Conservation (phyloP, 2,888 invertebrate species). For the Drosophila ochracea region DNA sequence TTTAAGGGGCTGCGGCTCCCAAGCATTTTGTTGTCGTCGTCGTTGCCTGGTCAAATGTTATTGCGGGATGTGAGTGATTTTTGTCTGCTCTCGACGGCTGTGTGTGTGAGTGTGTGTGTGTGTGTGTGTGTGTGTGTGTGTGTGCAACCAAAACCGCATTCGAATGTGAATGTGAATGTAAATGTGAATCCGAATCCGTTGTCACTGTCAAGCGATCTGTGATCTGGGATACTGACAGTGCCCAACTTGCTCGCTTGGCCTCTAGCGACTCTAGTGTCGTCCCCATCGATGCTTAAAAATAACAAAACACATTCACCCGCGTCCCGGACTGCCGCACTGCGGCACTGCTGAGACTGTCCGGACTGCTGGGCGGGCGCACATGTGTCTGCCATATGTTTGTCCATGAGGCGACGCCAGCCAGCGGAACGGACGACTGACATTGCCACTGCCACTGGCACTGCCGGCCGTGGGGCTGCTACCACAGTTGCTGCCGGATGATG, state of each 20-base stretch:
- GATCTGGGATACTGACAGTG: constrained; percentile 62
- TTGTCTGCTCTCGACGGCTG: background rate
- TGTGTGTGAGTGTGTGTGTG: background rate
- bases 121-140: background rate
- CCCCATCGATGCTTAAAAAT: constrained; percentile 71
- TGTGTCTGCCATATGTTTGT: constrained; percentile 79
- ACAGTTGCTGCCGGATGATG: constrained; percentile 18
- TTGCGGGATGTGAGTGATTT: constrained; percentile 1
- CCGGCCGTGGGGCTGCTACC: constrained; percentile 64
- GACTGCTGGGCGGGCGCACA: constrained; percentile 57
- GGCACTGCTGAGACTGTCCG: constrained; percentile 26
- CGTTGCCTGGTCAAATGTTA: constrained; percentile 46
- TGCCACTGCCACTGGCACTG: constrained; percentile 36
- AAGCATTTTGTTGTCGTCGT: constrained; percentile 6
- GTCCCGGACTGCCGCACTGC: constrained; percentile 10
- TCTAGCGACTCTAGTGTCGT: constrained; percentile 26
- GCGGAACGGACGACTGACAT: constrained; percentile 55
- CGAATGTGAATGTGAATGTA: constrained; percentile 1
- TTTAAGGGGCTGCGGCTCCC: constrained; percentile 2
- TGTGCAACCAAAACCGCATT: background rate
- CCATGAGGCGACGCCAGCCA: constrained; percentile 69
- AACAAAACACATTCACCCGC: constrained; percentile 64
- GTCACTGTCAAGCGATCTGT: constrained; percentile 67
- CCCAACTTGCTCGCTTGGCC: constrained; percentile 22
- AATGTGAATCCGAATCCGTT: constrained; percentile 44